Evolutionary conservation across 2,888 invertebrate genomes (phyloP), one percentile per base, ranked within the genome.

Genomic region (Synergus umbraculus): DNA sequence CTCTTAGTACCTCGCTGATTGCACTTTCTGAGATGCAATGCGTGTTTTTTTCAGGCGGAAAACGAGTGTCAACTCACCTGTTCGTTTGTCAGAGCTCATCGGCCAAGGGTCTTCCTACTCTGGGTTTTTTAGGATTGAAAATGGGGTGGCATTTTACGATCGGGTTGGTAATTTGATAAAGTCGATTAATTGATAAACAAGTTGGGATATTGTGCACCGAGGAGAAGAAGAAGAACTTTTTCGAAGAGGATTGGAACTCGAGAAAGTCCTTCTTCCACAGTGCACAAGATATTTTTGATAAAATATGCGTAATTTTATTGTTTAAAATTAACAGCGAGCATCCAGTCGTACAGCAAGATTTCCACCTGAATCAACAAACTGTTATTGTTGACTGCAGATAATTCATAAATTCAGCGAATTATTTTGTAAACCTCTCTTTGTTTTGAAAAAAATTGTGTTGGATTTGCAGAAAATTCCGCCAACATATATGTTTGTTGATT

Each of bases 1-100:
- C 85, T 86, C 86, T 79, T 83, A 76, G 60, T 79, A 67, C n/a
- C 37, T 37, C 54, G 9, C 73, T 54, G 54, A 73, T 73, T 73
- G 73, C 54, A 73, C 54, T 73, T 73, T 73, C 49, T 54, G 41
- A 73, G 54, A 58, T 54, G 73, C 73, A n/a, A n/a, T 73, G 29
- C 41, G n/a, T 66, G 44, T 66, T 63, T 63, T 63, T 66, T 66
- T 66, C 15, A 66, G 15, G n/a, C 66, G 43, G 43, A 66, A 66
- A 66, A 18, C 18, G n/a, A 66, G 18, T 43, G 43, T 66, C 66
- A 43, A n/a, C 43, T 66, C 43, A 43, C 66, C 43, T 66, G 43
- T 18, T 4, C 66, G 44, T 37, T 44, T 66, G 18, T 66, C n/a
- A 9, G n/a, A 44, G 65, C 65, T 63, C 63, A 63, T 63, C 29